Evolutionary conservation across 2,888 invertebrate genomes (phyloP), one percentile per base, ranked within the genome.

Genomic region (Parasteatoda lunata): DNA sequence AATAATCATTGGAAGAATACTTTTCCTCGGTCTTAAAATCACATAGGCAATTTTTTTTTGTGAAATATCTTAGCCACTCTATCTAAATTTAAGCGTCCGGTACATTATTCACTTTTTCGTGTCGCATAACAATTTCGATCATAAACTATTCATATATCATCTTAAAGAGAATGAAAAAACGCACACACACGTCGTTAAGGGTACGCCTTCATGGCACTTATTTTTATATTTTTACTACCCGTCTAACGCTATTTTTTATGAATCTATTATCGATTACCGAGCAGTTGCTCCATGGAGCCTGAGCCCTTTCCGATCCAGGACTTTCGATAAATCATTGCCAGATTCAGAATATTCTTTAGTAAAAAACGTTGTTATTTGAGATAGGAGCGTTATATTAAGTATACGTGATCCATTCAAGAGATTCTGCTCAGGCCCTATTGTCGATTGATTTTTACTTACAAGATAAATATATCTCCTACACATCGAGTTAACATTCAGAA

Each of bases 81-180:
- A 30, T 30, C 30, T 30, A 30, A 30, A 30, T 30, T n/a, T 13
- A 59, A 59, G 59, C 59, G n/a, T 59, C 59, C n/a, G 59, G 59
- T n/a, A 59, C 59, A 59, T 59, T 59, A 59, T 59, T 59, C 59
- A 59, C 59, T 13, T 59, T 59, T 59, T 59, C 59, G n/a, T 59
- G 59, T 59, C 4, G 11, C 59, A 59, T 59, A 59, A 59, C 59
- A 59, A 59, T 59, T 59, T 59, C 59, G 59, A 59, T 59, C 59
- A 59, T 59, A 59, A 59, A 59, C 59, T 59, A 59, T 59, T 59
- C 59, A 59, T 59, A 59, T 59, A 13, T 59, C 59, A 59, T 4
- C 59, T 59, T 59, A 9, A 4, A 59, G 59, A n/a, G 9, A 59
- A n/a, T 4, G 59, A 7, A 59, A 59, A 59, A 59, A n/a, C n/a